A percentile compares a stretch with the other conserved stretches of the same genome.
These are phyloP conservation scores for Neodiprion lecontei DNA, from an alignment of 1,140 invertebrate species.

Conservation along the genomic window DNA sequence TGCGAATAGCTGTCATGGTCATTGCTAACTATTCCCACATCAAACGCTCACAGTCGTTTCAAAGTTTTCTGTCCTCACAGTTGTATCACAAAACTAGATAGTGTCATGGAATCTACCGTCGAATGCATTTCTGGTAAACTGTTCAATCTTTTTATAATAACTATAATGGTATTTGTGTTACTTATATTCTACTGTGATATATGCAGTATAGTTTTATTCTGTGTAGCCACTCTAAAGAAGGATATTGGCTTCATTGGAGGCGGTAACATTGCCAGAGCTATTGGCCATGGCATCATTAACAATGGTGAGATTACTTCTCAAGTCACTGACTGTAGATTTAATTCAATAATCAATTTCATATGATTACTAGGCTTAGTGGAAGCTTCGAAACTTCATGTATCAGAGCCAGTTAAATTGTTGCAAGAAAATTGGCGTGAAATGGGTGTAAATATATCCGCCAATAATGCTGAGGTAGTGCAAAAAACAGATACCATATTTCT, in stretches of 20 bases:
- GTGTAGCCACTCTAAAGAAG: too few species aligned
- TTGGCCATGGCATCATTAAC: conserved; percentile 3
- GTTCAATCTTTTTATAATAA: too few species aligned
- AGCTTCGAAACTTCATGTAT: neutral
- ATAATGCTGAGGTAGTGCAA: conserved; percentile 67
- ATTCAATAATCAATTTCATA: neutral
- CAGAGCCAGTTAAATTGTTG: neutral
- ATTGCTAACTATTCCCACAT: too few species aligned
- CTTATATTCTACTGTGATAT: too few species aligned
- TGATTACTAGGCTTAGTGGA: conserved; percentile 1
- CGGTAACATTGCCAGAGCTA: conserved; percentile 4
- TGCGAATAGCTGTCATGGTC: too few species aligned
- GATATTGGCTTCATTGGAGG: conserved; percentile 12
- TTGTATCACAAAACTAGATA: too few species aligned
- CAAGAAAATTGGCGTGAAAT: conserved; percentile 62
- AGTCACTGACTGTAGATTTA: neutral
- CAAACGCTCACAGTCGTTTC: too few species aligned
- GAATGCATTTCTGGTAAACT: too few species aligned
- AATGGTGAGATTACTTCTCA: neutral
- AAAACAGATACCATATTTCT: conserved; percentile 78
- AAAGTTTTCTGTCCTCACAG: too few species aligned
- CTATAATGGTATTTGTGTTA: too few species aligned
- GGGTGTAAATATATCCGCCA: conserved; percentile 64
- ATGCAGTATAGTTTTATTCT: too few species aligned
- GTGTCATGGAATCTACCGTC: too few species aligned